phyloP scores from a whole-genome alignment of 2,888 invertebrate genomes.

The Melanotus villosus region DNA sequence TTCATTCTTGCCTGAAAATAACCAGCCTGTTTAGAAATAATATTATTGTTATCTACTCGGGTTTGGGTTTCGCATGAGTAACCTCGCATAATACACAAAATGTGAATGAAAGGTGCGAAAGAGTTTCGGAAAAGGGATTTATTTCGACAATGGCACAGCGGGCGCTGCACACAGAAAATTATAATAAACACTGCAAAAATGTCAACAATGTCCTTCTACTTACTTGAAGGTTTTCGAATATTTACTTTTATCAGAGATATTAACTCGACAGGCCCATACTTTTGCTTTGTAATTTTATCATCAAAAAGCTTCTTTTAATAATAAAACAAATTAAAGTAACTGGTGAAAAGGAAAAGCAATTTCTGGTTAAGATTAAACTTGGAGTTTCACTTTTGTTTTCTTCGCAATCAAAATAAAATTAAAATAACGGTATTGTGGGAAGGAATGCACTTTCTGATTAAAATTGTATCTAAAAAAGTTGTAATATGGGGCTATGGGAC shows the following conservation, averaged over 20 bases:
- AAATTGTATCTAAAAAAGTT: slow-evolving; percentile 2
- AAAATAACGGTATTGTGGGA: slow-evolving; percentile 17
- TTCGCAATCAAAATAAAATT: too few relatives aligned
- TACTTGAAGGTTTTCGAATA: slow-evolving; percentile 21
- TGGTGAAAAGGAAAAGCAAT: too few relatives aligned
- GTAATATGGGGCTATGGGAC: slow-evolving; percentile 28
- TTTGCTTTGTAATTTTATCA: too few relatives aligned
- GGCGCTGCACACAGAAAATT: slow-evolving; percentile 28
- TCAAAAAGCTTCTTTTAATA: too few relatives aligned
- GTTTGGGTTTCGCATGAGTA: slow-evolving; percentile 34
- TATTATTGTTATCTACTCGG: slow-evolving; percentile 29
- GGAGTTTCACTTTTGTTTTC: too few relatives aligned
- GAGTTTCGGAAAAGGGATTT: slow-evolving; percentile 39
- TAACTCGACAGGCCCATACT: too few relatives aligned
- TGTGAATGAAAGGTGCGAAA: slow-evolving; percentile 44
- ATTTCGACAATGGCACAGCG: slow-evolving; percentile 39
- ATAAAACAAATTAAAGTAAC: too few relatives aligned
- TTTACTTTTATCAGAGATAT: slow-evolving; percentile 43
- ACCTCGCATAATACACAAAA: slow-evolving; percentile 24
- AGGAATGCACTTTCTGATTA: slow-evolving; percentile 25
- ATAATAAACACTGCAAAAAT: slow-evolving; percentile 45
- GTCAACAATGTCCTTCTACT: slow-evolving; percentile 29
- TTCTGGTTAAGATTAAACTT: too few relatives aligned
- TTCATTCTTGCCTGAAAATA: neutral
- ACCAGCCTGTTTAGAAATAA: slow-evolving; percentile 14